phyloP scores from a whole-genome alignment of 2,113 vertebrate genomes.

The Platichthys stellatus region DNA sequence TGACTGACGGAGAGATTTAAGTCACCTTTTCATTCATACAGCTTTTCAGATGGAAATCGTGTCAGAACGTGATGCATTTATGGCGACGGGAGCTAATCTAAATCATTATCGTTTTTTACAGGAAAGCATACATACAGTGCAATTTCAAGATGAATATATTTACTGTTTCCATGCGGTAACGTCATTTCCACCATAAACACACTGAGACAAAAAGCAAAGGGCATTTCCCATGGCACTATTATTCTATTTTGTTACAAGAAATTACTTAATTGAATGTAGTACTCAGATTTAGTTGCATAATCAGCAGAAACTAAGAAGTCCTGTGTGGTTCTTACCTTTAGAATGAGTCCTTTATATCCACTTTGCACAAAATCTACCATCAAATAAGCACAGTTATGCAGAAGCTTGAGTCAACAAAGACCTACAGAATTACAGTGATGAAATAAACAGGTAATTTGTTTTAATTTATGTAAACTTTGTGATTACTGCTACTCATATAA shows the following conservation, averaged over 20 bases:
- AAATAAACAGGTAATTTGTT: too few species aligned
- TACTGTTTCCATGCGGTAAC: background rate
- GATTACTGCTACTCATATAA: background rate
- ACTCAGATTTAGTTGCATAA: too few species aligned
- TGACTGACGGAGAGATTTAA: constrained; percentile 40
- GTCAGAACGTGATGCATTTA: constrained; percentile 34
- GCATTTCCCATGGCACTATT: background rate
- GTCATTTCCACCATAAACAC: background rate
- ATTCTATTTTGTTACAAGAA: too few species aligned
- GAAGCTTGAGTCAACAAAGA: too few species aligned
- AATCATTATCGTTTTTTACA: constrained; percentile 3
- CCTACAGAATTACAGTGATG: too few species aligned
- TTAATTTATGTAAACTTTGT: background rate
- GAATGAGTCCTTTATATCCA: too few species aligned
- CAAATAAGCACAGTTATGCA: too few species aligned
- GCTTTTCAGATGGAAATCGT: constrained; percentile 12
- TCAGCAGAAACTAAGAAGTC: too few species aligned
- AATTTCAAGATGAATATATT: background rate
- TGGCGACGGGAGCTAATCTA: background rate
- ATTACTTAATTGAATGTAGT: background rate
- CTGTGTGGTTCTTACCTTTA: too few species aligned
- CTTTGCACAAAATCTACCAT: too few species aligned
- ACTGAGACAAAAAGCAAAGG: too few species aligned
- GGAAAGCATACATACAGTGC: background rate
- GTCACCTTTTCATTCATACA: background rate